Evolutionary conservation across 2,113 vertebrate genomes (phyloP).

Genomic region (Amazona vittata): DNA sequence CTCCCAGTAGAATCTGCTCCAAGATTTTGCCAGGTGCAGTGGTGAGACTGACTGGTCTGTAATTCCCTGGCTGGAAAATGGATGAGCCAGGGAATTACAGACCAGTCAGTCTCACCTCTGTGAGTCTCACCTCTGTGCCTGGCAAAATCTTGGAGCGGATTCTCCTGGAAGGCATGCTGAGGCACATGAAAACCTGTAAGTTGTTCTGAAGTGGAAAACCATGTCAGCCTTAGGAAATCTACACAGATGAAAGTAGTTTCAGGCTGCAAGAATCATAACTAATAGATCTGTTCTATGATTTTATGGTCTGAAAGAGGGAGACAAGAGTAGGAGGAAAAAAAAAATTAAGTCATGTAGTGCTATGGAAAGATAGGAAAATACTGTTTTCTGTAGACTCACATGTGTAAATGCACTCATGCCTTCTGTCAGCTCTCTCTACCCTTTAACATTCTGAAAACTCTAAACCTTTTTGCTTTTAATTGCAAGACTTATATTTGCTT

Average conservation of each 20-base stretch:
- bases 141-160: no score
- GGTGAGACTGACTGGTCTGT: no score
- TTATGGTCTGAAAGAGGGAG: not conserved
- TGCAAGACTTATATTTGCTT: not conserved
- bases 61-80: no score
- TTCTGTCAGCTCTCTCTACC: not conserved
- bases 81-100: no score
- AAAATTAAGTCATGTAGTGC: not conserved
- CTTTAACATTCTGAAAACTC: not conserved
- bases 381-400: not conserved
- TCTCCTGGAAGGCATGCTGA: no score
- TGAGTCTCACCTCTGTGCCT: no score
- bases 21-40: no score
- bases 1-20: no score
- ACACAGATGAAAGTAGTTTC: not conserved
- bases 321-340: not conserved
- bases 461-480: not conserved
- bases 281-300: not conserved
- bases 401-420: not conserved
- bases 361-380: not conserved
- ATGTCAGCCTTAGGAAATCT: not conserved
- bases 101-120: no score
- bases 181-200: not conserved
- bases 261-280: not conserved
- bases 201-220: not conserved